These are phyloP conservation scores for Coranthus polyacanthus DNA, from an alignment of 2,797 vertebrate genomes.

Conservation along the genomic window DNA sequence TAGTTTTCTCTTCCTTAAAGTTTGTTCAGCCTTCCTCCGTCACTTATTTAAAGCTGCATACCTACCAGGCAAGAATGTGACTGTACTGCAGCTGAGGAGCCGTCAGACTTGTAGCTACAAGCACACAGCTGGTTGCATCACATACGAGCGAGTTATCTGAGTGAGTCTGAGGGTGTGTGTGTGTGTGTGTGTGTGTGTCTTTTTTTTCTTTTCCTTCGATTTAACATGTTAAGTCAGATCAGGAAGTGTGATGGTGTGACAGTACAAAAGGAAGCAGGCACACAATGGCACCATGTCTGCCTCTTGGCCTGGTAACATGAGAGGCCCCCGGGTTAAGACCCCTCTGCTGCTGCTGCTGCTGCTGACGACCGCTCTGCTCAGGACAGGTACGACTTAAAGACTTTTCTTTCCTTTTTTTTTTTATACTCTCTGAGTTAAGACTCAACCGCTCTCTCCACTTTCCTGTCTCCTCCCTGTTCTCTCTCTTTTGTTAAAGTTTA, in stretches of 20 bases:
- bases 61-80: slow-evolving; percentile 80
- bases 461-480: slow-evolving; percentile 33
- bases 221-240: slow-evolving; percentile 74
- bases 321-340: slow-evolving; percentile 61
- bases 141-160: slow-evolving; percentile 76
- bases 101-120: slow-evolving; percentile 85
- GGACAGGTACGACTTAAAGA: slow-evolving; percentile 71
- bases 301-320: slow-evolving; percentile 69
- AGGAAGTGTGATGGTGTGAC: slow-evolving; percentile 86
- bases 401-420: too few species aligned
- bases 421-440: too few species aligned
- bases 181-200: neutral
- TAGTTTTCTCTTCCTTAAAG: slow-evolving; percentile 32
- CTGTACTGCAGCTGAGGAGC: slow-evolving; percentile 58
- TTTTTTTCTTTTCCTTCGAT: slow-evolving; percentile 41
- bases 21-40: slow-evolving; percentile 52
- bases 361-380: slow-evolving; percentile 54
- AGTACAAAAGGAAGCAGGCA: slow-evolving; percentile 60
- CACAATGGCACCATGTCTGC: slow-evolving; percentile 79
- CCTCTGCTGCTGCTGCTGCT: slow-evolving; percentile 62
- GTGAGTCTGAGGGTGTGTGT: slow-evolving; percentile 66
- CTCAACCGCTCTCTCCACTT: neutral
- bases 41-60: slow-evolving; percentile 60
- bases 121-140: slow-evolving; percentile 84
- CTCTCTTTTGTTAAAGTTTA: neutral